Base-by-base conservation (phyloP, 2,113 vertebrate genomes). In the Cacatua alba region DNA sequence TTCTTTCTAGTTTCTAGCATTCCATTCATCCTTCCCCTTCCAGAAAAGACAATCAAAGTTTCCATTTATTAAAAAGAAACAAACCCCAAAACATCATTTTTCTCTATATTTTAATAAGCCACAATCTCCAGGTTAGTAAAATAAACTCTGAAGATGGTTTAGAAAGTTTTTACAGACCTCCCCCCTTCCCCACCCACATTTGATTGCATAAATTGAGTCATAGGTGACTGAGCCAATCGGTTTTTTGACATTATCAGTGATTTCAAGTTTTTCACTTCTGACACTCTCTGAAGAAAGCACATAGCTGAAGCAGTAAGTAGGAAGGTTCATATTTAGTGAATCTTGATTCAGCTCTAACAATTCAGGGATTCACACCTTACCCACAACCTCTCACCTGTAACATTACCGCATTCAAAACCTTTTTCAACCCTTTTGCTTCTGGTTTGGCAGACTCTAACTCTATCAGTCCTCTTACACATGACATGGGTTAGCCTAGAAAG, bases 171-270 rank as follows among this genome's bases (percentile, higher is more conserved):
- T 74, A 13, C 15, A 68, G 76, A 68, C 13, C 3, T 31, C 39
- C 3, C 10, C 8, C 1, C 18, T 17, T 4, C 4, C 4, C 6
- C 19, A 8, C 7, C 28, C 3, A 2, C 4, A 69, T 74, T 57
- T 53, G 9, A 72, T 35, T 13, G 17, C 35, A 55, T 51, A 72
- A 88, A 82, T 8, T 80, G 18, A 82, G 24, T 48, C 60, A 84
- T 2, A 87, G 31, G 15, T 67, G 74, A 78, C 70, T 25, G 11
- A 33, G 8, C 24, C 41, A 35, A 69, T 69, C 52, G 7, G 2
- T 41, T 83, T 80, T 93, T 83, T 9, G 29, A 26, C 15, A 1
- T 7, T 64, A 14, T 35, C 17, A 33, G 9, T 41, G 9, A 44
- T 60, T 18, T 71, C 29, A 71, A 53, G 23, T 7, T 49, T 83